A percentile compares a stretch with the other conserved stretches of the same genome.
phyloP scores from a whole-genome alignment of 2,797 vertebrate genomes.

The Eulemur mongoz region DNA sequence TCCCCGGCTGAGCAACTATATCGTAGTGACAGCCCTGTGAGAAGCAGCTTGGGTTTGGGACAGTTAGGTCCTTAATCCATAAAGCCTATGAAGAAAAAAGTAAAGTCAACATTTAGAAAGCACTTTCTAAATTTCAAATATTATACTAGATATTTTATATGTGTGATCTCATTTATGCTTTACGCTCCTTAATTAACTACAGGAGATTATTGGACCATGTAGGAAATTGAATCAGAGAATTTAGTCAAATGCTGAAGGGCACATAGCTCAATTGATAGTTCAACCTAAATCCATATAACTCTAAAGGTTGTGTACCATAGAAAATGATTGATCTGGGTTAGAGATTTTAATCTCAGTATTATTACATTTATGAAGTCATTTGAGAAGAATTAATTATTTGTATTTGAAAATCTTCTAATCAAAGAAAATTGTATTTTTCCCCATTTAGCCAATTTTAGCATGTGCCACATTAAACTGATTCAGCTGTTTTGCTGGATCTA shows the following conservation, averaged over 20 bases:
- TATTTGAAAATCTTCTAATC: background rate
- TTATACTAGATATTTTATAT: background rate
- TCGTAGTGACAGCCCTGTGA: background rate
- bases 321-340: background rate
- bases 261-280: background rate
- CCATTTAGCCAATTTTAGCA: background rate
- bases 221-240: background rate
- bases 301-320: background rate
- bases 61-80: background rate
- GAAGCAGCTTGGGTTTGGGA: background rate
- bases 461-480: background rate
- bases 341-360: background rate
- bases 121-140: background rate
- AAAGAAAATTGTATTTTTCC: background rate
- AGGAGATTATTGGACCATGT: background rate
- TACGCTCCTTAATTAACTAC: background rate
- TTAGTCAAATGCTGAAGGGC: background rate
- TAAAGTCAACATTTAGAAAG: background rate
- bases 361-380: background rate
- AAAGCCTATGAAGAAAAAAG: background rate
- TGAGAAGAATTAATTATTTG: background rate
- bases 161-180: background rate
- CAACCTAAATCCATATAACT: background rate
- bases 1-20: background rate
- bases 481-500: background rate